Conservation (phyloP, 2,888 invertebrate species). For the Helleia helle region DNA sequence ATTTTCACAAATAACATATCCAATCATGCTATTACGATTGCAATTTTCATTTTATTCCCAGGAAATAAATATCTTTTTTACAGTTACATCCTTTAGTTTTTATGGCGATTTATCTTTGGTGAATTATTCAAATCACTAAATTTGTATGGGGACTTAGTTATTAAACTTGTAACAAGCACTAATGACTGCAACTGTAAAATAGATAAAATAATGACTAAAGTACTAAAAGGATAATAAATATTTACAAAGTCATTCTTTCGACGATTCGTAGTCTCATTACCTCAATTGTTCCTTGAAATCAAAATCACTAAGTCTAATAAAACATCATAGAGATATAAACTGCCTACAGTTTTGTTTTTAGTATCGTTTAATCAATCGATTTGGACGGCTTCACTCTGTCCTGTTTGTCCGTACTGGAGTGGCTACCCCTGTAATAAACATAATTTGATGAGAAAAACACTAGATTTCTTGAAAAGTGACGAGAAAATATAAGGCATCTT, state of each 20-base stretch:
- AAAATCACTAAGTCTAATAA: conserved; percentile 27
- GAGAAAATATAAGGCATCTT: too few species aligned
- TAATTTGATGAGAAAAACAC: not conserved
- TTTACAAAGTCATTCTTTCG: too few species aligned
- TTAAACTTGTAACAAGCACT: too few species aligned
- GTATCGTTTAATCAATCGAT: conserved; percentile 50
- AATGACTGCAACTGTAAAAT: too few species aligned
- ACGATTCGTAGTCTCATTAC: too few species aligned
- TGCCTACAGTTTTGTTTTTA: conserved; percentile 5
- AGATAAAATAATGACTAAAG: too few species aligned
- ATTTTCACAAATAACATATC: not conserved
- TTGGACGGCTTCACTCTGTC: conserved; percentile 67
- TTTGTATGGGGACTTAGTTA: too few species aligned
- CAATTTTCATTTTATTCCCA: conserved; percentile 8
- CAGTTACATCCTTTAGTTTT: too few species aligned
- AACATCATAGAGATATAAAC: conserved; percentile 19
- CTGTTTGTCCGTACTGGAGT: conserved; percentile 52
- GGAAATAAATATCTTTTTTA: too few species aligned
- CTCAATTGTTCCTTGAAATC: not conserved
- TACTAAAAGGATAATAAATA: too few species aligned
- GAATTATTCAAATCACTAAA: too few species aligned
- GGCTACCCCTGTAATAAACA: conserved; percentile 50
- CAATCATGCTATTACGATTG: not conserved
- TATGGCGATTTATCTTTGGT: too few species aligned
- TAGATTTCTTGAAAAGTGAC: not conserved